Evolutionary conservation across 1,140 invertebrate genomes (phyloP).

Genomic region (Cyclina sinensis): DNA sequence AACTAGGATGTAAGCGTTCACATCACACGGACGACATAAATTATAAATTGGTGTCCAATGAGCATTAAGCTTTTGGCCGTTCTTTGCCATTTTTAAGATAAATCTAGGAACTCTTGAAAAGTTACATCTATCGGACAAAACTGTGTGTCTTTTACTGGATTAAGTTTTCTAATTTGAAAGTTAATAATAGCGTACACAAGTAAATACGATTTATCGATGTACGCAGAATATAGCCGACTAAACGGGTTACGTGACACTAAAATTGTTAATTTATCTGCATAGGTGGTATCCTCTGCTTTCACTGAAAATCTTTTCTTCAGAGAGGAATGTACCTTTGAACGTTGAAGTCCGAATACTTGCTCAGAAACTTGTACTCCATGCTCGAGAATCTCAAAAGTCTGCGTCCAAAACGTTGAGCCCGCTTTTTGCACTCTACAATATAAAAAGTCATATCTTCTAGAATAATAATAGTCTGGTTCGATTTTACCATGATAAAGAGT

Average conservation of each 20-base stretch:
- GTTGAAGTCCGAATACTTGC: background rate
- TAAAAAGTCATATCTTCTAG: no score
- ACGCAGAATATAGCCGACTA: no score
- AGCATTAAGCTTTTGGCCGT: background rate
- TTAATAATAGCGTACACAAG: background rate
- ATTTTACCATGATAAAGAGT: background rate
- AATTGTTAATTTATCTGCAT: no score
- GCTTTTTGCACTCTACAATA: no score
- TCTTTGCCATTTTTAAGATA: no score
- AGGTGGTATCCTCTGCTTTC: no score
- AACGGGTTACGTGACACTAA: no score
- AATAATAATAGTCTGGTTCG: background rate
- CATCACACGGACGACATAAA: slow-evolving; percentile 34
- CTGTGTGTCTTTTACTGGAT: background rate
- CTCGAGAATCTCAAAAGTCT: no score
- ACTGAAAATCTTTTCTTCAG: no score
- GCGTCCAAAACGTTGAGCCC: no score
- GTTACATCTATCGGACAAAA: background rate
- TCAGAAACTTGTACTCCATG: no score
- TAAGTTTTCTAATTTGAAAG: background rate
- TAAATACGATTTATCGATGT: no score
- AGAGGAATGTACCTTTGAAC: background rate
- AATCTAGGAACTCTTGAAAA: slow-evolving; percentile 26
- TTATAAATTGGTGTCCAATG: slow-evolving; percentile 40
- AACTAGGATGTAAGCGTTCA: slow-evolving; percentile 37